A percentile compares a stretch with the other conserved stretches of the same genome.
These are phyloP conservation scores for Zoanthus sansibaricus DNA, from an alignment of 92 coral and sea anemone species.

Conservation along the genomic window DNA sequence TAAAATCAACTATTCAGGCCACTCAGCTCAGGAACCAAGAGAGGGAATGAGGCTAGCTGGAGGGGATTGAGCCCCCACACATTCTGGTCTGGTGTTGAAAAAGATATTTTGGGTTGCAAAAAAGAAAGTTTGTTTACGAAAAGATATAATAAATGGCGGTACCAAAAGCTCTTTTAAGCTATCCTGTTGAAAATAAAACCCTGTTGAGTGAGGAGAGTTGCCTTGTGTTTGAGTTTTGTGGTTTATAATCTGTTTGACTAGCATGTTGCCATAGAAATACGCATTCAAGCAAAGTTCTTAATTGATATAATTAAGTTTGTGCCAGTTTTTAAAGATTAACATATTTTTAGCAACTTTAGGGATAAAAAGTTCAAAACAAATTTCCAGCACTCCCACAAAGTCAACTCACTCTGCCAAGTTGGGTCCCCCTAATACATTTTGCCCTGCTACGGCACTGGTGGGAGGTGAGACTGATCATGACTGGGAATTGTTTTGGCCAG, in stretches of 20 bases:
- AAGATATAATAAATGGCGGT: conserved; percentile 7
- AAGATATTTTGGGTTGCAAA: conserved; percentile 22
- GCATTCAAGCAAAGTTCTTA: too few species aligned
- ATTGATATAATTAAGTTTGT: conserved; percentile 2
- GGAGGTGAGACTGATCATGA: too few species aligned
- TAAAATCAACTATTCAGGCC: too few species aligned
- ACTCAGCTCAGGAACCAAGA: neutral
- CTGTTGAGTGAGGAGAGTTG: too few species aligned
- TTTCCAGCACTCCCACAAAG: neutral
- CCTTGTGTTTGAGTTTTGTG: too few species aligned
- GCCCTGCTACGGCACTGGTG: conserved; percentile 14
- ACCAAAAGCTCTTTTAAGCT: conserved; percentile 3
- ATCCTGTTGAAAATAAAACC: conserved; percentile 21
- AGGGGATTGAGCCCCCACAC: conserved; percentile 15
- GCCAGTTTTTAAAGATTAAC: neutral
- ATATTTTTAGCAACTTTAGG: neutral
- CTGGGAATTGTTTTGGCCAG: too few species aligned
- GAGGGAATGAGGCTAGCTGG: neutral
- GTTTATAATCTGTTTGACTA: too few species aligned
- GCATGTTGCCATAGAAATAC: too few species aligned
- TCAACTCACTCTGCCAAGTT: conserved; percentile 1
- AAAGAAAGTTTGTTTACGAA: conserved; percentile 5
- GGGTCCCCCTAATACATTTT: conserved; percentile 1
- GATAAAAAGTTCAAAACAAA: neutral
- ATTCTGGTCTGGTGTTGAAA: conserved; percentile 27